A percentile compares a stretch with the other conserved stretches of the same genome.
phyloP scores from a whole-genome alignment of 2,797 vertebrate genomes.

The Danio kyathit region DNA sequence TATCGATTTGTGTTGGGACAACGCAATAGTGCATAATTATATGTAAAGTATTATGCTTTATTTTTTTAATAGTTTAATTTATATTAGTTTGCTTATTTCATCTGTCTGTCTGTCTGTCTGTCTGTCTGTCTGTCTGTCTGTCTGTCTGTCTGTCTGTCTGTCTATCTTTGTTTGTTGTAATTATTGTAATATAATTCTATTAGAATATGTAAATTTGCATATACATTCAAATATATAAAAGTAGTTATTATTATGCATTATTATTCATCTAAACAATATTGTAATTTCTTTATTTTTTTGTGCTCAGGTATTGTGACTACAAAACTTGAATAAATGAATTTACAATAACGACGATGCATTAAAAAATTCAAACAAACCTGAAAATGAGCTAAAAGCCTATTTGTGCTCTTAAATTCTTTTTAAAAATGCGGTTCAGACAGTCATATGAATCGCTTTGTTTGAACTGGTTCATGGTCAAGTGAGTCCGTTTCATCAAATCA shows the following conservation, averaged over 20 bases:
- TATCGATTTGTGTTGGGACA: too few relatives aligned
- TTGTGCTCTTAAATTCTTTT: not conserved
- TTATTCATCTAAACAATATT: not conserved
- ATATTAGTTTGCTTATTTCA: too few relatives aligned
- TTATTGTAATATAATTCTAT: not conserved
- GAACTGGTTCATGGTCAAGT: not conserved
- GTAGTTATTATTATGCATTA: not conserved
- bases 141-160: too few relatives aligned
- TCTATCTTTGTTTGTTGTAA: too few relatives aligned
- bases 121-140: too few relatives aligned
- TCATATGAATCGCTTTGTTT: not conserved
- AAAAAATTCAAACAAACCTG: not conserved
- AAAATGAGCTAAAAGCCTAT: not conserved
- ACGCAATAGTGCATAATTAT: too few relatives aligned
- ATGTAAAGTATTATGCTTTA: not conserved
- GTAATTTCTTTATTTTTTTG: not conserved
- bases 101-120: too few relatives aligned
- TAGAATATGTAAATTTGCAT: not conserved
- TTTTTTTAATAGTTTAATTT: not conserved
- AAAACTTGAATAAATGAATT: not conserved
- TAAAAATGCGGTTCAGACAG: not conserved
- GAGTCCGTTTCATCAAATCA: not conserved
- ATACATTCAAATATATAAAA: not conserved
- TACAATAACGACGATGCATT: too few relatives aligned
- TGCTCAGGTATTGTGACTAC: not conserved